These are phyloP conservation scores for Pseudomyrmex gracilis DNA, from an alignment of 1,140 invertebrate genomes.

Conservation along the genomic window DNA sequence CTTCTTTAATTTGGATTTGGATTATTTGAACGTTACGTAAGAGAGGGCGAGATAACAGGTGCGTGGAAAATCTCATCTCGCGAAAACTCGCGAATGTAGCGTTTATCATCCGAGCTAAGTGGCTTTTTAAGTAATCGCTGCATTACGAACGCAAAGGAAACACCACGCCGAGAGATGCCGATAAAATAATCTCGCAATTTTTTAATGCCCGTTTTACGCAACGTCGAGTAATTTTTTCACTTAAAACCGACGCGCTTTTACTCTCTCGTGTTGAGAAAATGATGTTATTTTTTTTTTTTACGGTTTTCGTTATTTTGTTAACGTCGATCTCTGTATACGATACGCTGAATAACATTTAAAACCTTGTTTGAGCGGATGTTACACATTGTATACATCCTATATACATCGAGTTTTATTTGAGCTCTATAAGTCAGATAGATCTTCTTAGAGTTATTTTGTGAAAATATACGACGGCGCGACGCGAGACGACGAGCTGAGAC, in stretches of 20 bases:
- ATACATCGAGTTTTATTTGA: background rate
- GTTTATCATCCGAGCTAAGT: background rate
- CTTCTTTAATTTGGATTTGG: too few species aligned
- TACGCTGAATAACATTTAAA: background rate
- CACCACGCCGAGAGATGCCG: too few species aligned
- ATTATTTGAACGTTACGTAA: background rate
- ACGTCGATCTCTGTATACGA: background rate
- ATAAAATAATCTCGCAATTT: slow-evolving; percentile 2
- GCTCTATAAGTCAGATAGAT: background rate
- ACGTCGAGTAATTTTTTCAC: slow-evolving; percentile 14
- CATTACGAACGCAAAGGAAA: background rate
- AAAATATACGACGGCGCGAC: slow-evolving; percentile 13
- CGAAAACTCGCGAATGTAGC: background rate
- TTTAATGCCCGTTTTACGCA: background rate
- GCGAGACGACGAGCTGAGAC: background rate
- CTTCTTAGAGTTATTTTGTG: background rate
- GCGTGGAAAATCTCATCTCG: background rate
- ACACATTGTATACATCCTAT: background rate
- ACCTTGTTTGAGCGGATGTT: too few species aligned
- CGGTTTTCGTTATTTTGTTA: background rate
- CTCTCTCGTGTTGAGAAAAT: background rate
- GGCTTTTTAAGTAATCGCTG: background rate
- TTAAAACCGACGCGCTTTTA: background rate
- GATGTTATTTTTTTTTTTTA: slow-evolving; percentile 30
- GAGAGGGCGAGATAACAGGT: background rate